These are phyloP conservation scores for Drosophila villosipedis DNA, from an alignment of 2,888 invertebrate species.

Conservation along the genomic window DNA sequence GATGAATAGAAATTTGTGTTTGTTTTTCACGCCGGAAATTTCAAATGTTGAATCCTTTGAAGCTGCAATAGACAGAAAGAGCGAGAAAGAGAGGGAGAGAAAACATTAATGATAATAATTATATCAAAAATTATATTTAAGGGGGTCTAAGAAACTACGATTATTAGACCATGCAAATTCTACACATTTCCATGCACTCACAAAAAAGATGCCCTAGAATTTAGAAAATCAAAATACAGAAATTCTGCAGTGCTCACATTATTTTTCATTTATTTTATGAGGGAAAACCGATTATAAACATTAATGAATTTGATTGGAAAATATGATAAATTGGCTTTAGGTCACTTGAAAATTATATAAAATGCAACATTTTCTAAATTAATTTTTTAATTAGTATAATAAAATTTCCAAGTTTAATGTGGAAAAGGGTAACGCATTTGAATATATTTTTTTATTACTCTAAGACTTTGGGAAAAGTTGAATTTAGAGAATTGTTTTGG, in stretches of 20 bases:
- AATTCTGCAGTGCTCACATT: neutral
- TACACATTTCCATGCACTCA: neutral
- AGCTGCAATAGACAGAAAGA: conserved; percentile 30
- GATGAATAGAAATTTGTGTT: conserved; percentile 49
- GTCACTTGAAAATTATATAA: neutral
- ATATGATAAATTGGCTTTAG: neutral
- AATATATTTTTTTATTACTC: neutral
- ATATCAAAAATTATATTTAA: neutral
- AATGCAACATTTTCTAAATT: no score
- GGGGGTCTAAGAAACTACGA: neutral
- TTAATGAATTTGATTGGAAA: neutral
- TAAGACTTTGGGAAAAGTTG: neutral
- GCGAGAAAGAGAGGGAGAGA: neutral
- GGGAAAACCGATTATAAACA: neutral
- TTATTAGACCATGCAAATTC: neutral
- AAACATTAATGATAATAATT: neutral
- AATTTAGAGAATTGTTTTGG: neutral
- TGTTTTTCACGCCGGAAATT: conserved; percentile 21
- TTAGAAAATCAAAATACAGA: neutral
- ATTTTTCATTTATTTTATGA: neutral
- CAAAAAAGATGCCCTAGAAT: neutral
- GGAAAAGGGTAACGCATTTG: neutral
- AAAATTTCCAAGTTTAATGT: no score
- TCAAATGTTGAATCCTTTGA: conserved; percentile 8
- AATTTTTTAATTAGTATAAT: no score